Evolutionary conservation across 2,797 vertebrate genomes (phyloP), one percentile per base, ranked within the genome.

Genomic region (Choloepus didactylus): DNA sequence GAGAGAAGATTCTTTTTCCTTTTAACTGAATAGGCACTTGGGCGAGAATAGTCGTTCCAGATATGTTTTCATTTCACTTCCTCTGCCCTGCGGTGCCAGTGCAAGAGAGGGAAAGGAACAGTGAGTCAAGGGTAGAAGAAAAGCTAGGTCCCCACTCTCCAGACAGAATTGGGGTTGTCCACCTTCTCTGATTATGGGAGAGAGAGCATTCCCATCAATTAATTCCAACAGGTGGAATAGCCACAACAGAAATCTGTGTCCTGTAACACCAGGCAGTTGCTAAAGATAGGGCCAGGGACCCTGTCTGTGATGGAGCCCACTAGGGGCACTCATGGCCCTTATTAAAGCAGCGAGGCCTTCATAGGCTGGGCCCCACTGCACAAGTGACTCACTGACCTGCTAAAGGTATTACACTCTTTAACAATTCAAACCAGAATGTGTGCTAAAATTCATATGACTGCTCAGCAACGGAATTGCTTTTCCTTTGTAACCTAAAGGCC

Each of bases 51-150:
- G 10, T 83, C n/a, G 46, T 91, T 87, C 4, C 29, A 80, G 21
- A 41, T n/a, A 1, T 84, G 3, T 77, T 95, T 81, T 76, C 46
- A 81, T 94, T 96, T 89, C 25, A 75, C 59, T 86, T 31, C 31
- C 35, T 94, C 21, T 83, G n/a, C 77, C 35, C 9, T 27, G 9
- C 12, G 67, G 21, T 93, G 73, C 41, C 46, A 80, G 41, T 5
- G 12, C 2, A 72, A 49, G 31, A 80, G 54, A 18, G 66, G 44
- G 66, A 66, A 60, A 84, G 66, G 64, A 89, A 54, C 27, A 31
- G 7, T n/a, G n/a, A 83, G 18, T 46, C n/a, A 54, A 86, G 76
- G 27, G 8, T 44, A 79, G 44, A 44, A 31, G 7, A 46, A 85
- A 27, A 80, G 5, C 29, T 60, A 41, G 67, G n/a, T 56, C 41